phyloP scores from a whole-genome alignment of 2,888 invertebrate species.

The Sthenelais limicola region DNA sequence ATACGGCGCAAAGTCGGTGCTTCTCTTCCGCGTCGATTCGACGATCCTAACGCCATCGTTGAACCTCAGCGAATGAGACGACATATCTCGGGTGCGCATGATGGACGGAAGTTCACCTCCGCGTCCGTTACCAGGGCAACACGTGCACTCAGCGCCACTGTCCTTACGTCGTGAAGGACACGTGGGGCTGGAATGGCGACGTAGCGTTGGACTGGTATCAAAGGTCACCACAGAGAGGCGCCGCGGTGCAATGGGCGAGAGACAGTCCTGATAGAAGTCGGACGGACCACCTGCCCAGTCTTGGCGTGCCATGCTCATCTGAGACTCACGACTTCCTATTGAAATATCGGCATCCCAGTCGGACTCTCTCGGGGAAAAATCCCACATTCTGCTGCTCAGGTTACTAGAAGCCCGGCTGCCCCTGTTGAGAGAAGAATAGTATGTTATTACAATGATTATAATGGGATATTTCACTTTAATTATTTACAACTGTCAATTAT shows the following conservation, averaged over 20 bases:
- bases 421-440: too few species aligned
- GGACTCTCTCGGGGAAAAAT: slow-evolving; percentile 54
- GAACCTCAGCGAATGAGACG: slow-evolving; percentile 38
- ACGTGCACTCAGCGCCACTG: slow-evolving; percentile 42
- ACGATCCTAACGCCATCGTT: slow-evolving; percentile 41
- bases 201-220: slow-evolving; percentile 47
- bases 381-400: slow-evolving; percentile 52
- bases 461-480: too few species aligned
- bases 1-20: slow-evolving; percentile 38
- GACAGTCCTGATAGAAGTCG: slow-evolving; percentile 42
- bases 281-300: slow-evolving; percentile 53
- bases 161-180: slow-evolving; percentile 45
- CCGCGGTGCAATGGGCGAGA: slow-evolving; percentile 46
- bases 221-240: slow-evolving; percentile 51
- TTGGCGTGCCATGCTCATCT: slow-evolving; percentile 50
- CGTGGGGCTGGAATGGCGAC: slow-evolving; percentile 52
- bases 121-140: slow-evolving; percentile 1
- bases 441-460: too few species aligned
- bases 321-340: slow-evolving; percentile 51
- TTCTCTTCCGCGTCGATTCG: slow-evolving; percentile 38
- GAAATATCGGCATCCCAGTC: slow-evolving; percentile 55
- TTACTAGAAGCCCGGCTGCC: slow-evolving; percentile 53
- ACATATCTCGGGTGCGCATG: slow-evolving; percentile 41
- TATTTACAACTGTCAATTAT: too few species aligned
- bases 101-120: slow-evolving; percentile 27